Base-by-base conservation (phyloP, 2,797 vertebrate genomes). In the Pseudomugil tenellus region DNA sequence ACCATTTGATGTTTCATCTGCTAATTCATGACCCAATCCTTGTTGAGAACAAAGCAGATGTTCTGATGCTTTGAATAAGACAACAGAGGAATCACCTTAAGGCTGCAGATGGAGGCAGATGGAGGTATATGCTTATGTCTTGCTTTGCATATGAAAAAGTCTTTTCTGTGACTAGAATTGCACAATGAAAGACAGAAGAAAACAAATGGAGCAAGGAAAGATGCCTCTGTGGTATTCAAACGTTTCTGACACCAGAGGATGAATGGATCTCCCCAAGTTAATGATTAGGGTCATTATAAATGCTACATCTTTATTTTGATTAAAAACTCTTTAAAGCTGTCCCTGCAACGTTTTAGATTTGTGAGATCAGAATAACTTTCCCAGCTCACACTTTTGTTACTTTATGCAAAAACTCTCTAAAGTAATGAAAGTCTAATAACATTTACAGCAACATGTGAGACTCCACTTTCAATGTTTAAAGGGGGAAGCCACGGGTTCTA, bases 71-170 rank as follows among this genome's bases (percentile, higher is more conserved):
- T 39, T 70, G 64, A 69, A 25, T 32, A 57, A 54, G 54, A 72
- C 85, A 82, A 79, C 66, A 69, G 53, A 58, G 62, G 58, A 62
- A 14, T 68, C 70, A 70, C 74, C 74, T 21, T 29, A 75, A 61
- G 67, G 72, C 53, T 58, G 70, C 83, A 86, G 76, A 84, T 81
- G 74, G 10, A n/a, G n/a, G n/a, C n/a, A n/a, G n/a, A n/a, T n/a
- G n/a, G n/a, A n/a, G n/a, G n/a, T n/a, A n/a, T n/a, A n/a, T n/a
- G n/a, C n/a, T n/a, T 6, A 31, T 31, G 29, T 6, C 29, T 62
- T 9, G 10, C 57, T 66, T 67, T 78, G 48, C 64, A 74, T 56
- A 70, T 66, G 56, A 35, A 67, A 55, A 61, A 54, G n/a, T 7
- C 23, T 14, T 26, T 6, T 21, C 25, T 63, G 39, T 4, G 29